phyloP scores from a whole-genome alignment of 2,888 invertebrate genomes.

The Thera britannica region DNA sequence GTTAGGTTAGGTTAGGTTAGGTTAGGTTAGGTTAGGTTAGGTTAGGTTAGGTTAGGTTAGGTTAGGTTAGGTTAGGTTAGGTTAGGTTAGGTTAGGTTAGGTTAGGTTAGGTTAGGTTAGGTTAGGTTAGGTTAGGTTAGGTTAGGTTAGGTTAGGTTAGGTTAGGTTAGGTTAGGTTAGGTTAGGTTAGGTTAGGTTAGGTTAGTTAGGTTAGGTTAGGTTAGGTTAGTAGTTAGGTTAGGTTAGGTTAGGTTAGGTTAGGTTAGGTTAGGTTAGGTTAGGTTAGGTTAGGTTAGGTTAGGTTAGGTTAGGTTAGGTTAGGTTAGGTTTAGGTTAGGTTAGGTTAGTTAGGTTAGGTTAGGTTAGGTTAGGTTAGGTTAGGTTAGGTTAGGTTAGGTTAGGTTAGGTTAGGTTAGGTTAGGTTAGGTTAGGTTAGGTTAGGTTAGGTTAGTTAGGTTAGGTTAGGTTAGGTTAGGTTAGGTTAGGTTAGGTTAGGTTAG shows the following conservation, averaged over 20 bases:
- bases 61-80: slow-evolving; percentile 37
- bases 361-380: slow-evolving; percentile 29
- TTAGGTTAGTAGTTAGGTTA: slow-evolving; percentile 28
- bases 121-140: slow-evolving; percentile 39
- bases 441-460: slow-evolving; percentile 8
- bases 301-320: slow-evolving; percentile 12
- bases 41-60: slow-evolving; percentile 28
- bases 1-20: too few relatives aligned
- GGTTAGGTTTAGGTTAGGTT: slow-evolving; percentile 16
- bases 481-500: slow-evolving; percentile 1
- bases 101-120: slow-evolving; percentile 41
- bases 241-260: slow-evolving; percentile 13
- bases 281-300: slow-evolving; percentile 8
- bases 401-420: slow-evolving; percentile 23
- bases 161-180: slow-evolving; percentile 36
- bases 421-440: slow-evolving; percentile 27
- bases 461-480: too few relatives aligned
- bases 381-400: slow-evolving; percentile 33
- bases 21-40: too few relatives aligned
- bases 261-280: slow-evolving; percentile 13
- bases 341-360: slow-evolving; percentile 5
- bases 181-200: slow-evolving; percentile 34
- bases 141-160: slow-evolving; percentile 18
- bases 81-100: slow-evolving; percentile 40
- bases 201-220: slow-evolving; percentile 40